Evolutionary conservation across 2,113 vertebrate species (phyloP).

Genomic region (Amphiprion percula): DNA sequence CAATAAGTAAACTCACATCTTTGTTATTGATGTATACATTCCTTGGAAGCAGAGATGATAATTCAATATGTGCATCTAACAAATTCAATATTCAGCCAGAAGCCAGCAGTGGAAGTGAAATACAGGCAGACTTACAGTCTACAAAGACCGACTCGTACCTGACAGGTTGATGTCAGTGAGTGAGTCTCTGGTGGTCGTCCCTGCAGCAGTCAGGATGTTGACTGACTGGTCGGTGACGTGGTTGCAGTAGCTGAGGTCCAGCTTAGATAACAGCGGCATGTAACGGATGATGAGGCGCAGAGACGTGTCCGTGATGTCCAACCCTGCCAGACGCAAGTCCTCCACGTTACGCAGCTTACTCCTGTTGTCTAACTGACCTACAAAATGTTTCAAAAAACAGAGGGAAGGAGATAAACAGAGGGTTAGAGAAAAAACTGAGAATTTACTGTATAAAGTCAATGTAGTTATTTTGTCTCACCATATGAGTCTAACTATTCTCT

Average conservation of each 20-base stretch:
- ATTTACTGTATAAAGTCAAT: background rate
- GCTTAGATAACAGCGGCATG: slow-evolving; percentile 92
- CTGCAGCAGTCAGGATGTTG: slow-evolving; percentile 94
- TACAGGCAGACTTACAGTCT: slow-evolving; percentile 16
- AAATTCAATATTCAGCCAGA: background rate
- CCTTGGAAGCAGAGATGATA: background rate
- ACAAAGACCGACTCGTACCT: slow-evolving; percentile 79
- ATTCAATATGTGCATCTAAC: background rate
- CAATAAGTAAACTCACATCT: no score
- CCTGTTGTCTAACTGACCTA: slow-evolving; percentile 96
- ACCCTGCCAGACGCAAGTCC: slow-evolving; percentile 92
- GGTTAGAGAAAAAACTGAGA: background rate
- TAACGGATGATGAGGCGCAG: slow-evolving; percentile 93
- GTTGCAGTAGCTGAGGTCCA: slow-evolving; percentile 98
- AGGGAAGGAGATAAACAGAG: background rate
- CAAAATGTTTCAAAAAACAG: background rate
- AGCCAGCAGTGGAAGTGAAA: slow-evolving; percentile 19
- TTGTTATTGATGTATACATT: background rate
- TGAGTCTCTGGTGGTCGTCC: slow-evolving; percentile 95
- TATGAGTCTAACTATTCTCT: background rate
- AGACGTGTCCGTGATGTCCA: slow-evolving; percentile 94
- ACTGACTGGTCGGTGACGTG: slow-evolving; percentile 96
- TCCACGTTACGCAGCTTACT: slow-evolving; percentile 94
- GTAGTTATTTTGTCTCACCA: no score
- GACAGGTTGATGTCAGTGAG: slow-evolving; percentile 95